Evolutionary conservation across 2,888 invertebrate genomes (phyloP).

Genomic region (Mythimna lalbum): DNA sequence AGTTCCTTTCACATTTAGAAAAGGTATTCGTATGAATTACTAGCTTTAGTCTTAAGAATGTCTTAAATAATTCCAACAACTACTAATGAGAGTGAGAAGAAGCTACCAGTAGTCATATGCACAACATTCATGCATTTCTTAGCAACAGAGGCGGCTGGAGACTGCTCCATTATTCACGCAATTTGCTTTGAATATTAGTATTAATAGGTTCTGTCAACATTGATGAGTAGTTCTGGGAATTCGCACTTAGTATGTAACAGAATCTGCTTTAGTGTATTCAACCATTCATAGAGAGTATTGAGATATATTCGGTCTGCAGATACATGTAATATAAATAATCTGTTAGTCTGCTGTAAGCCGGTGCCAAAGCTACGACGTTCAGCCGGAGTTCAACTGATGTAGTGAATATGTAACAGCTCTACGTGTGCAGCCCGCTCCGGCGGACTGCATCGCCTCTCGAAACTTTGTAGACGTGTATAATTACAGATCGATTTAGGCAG

Average conservation of each 20-base stretch:
- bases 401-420: conserved; percentile 39
- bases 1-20: too few species aligned
- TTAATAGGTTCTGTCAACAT: conserved; percentile 39
- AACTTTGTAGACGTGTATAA: conserved; percentile 38
- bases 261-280: conserved; percentile 15
- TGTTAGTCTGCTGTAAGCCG: conserved; percentile 14
- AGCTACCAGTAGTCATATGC: neutral
- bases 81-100: neutral
- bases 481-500: conserved; percentile 25
- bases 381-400: conserved; percentile 6
- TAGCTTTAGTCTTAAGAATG: neutral
- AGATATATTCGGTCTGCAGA: conserved; percentile 4
- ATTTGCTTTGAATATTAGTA: conserved; percentile 31
- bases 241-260: neutral
- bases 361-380: neutral
- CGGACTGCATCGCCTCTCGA: conserved; percentile 6
- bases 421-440: conserved; percentile 7
- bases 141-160: neutral
- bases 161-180: conserved; percentile 47
- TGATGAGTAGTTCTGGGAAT: conserved; percentile 14
- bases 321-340: conserved; percentile 19
- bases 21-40: too few species aligned
- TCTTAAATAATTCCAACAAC: neutral
- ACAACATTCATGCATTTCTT: neutral
- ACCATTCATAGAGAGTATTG: neutral